phyloP scores from a whole-genome alignment of 1,140 invertebrate species.

The Heterodera schachtii region DNA sequence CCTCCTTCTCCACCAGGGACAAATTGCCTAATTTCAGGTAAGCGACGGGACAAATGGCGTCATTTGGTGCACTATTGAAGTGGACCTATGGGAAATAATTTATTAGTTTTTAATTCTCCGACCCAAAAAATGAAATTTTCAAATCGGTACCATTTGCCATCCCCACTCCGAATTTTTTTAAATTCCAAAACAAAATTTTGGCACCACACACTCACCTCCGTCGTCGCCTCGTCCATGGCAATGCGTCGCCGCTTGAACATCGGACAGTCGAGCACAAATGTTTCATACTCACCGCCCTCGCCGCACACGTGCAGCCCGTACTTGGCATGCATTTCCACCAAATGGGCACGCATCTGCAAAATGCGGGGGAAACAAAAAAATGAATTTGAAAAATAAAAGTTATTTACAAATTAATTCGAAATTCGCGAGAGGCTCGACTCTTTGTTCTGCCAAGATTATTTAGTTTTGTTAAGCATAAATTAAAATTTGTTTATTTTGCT shows the following conservation, averaged over 20 bases:
- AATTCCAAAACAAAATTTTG: too few relatives aligned
- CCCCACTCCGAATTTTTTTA: too few relatives aligned
- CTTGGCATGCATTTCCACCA: constrained; percentile 69
- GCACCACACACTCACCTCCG: constrained; percentile 25
- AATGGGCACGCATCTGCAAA: constrained; percentile 73
- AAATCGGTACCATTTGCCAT: too few relatives aligned
- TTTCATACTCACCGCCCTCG: constrained; percentile 87
- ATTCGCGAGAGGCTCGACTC: too few relatives aligned
- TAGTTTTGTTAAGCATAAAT: too few relatives aligned
- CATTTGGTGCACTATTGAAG: background rate
- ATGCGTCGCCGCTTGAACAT: constrained; percentile 46
- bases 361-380: too few relatives aligned
- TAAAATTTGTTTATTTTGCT: too few relatives aligned
- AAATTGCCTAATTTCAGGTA: constrained; percentile 47
- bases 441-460: too few relatives aligned
- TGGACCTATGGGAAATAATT: background rate
- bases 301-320: constrained; percentile 85
- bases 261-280: constrained; percentile 49
- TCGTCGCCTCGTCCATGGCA: constrained; percentile 24
- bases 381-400: too few relatives aligned
- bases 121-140: too few relatives aligned
- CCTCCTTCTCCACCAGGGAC: constrained; percentile 31
- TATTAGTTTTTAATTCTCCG: constrained; percentile 16
- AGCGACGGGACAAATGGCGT: constrained; percentile 39
- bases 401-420: too few relatives aligned